phyloP scores from a whole-genome alignment of 2,888 invertebrate species.

The Pseudeuparius sepicola region DNA sequence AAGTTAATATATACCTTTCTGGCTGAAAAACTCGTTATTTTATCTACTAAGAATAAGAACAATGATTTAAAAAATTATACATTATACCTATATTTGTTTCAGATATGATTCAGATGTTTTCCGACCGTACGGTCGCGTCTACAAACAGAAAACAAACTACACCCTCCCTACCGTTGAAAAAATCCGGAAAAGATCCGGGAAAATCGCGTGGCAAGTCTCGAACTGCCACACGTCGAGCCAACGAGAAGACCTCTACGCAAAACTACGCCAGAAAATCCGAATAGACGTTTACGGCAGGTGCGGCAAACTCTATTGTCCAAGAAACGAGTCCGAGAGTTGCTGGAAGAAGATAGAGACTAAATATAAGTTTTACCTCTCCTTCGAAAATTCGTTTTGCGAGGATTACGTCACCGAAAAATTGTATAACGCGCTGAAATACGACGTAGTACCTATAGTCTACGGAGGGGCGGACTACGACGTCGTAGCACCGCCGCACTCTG shows the following conservation, averaged over 20 bases:
- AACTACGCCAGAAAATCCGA: conserved; percentile 45
- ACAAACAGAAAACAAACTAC: conserved; percentile 21
- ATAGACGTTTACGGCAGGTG: conserved; percentile 57
- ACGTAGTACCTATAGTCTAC: conserved; percentile 56
- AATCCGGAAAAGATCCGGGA: conserved; percentile 37
- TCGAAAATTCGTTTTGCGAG: conserved; percentile 60
- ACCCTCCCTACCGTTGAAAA: conserved; percentile 20
- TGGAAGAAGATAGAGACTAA: conserved; percentile 41
- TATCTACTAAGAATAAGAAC: no score
- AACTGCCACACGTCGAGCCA: conserved; percentile 42
- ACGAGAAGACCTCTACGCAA: conserved; percentile 39
- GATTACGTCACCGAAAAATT: conserved; percentile 58
- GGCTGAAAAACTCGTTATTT: no score
- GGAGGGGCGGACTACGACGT: conserved; percentile 51
- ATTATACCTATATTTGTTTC: no score
- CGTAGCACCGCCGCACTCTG: conserved; percentile 43
- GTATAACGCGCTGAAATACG: conserved; percentile 45
- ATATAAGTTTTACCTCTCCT: conserved; percentile 61
- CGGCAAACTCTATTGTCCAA: conserved; percentile 38
- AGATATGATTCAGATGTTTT: no score
- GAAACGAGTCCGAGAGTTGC: conserved; percentile 33
- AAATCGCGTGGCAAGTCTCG: conserved; percentile 49
- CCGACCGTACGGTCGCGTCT: conserved; percentile 35
- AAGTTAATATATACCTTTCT: no score
- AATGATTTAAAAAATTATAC: no score